Evolutionary conservation across 2,797 vertebrate species (phyloP), one percentile per base, ranked within the genome.

Genomic region (Coreius guichenoti): DNA sequence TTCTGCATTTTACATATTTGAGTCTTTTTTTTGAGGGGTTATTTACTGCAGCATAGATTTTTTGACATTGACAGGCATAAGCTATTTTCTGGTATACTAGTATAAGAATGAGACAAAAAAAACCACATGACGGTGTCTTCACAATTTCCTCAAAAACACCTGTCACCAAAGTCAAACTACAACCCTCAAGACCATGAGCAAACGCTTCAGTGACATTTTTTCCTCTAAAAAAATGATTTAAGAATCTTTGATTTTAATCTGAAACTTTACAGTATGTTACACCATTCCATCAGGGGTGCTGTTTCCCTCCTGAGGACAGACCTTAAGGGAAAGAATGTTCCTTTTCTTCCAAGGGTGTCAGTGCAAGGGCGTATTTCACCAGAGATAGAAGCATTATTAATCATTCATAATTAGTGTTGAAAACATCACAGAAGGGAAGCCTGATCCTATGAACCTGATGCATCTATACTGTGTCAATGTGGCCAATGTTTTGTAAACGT

Each of bases 281-380:
- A 78, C 12, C 33, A 70, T 36, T 67, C 56, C 29, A 26, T 49
- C 26, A 26, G 39, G 23, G 16, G 61, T 14, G 39, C 9, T 39
- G 63, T 54, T 70, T 43, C 47, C 56, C 58, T 83, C 75, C 19
- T 79, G 47, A 43, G 67, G 39, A 51, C 43, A 67, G 21, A 21
- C 81, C 76, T 87, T 26, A 54, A 67, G 68, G 81, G 76, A 74
- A 83, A 65, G 67, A 87, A 83, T 83, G 81, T 74, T 67, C 47
- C 7, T 80, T 23, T 21, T 43, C 36, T 65, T 54, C 51, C 11
- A 23, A 17, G 68, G 23, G 31, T 65, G 73, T 39, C 43, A 73
- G 67, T 33, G 33, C 21, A 26, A 72, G 31, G 33, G 86, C 7
- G 75, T 72, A 51, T 70, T 36, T 29, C 11, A 49, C 85, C 23